Evolutionary conservation across 1,140 invertebrate genomes (phyloP).

Genomic region (Pristionchus pacificus): DNA sequence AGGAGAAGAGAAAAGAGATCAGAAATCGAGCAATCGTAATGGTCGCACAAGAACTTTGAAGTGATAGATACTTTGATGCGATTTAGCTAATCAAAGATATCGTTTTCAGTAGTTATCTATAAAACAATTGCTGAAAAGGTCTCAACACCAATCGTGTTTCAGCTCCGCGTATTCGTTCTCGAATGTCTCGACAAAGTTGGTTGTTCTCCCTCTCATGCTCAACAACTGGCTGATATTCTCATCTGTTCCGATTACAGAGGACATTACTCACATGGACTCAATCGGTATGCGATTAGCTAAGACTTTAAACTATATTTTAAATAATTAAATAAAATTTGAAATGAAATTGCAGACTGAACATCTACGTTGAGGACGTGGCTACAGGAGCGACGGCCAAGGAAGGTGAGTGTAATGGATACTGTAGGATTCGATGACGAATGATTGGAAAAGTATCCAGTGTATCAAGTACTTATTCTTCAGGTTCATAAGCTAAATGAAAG

Average conservation of each 20-base stretch:
- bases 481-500: too few species aligned
- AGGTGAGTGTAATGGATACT: slow-evolving; percentile 45
- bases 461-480: too few species aligned
- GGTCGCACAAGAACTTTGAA: not conserved
- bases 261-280: slow-evolving; percentile 85
- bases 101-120: too few species aligned
- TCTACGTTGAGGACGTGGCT: slow-evolving; percentile 65
- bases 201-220: slow-evolving; percentile 67
- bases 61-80: not conserved
- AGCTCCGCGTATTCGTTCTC: slow-evolving; percentile 72
- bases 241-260: slow-evolving; percentile 79
- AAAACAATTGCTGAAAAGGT: not conserved
- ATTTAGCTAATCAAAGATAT: too few species aligned
- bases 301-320: not conserved
- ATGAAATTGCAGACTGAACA: slow-evolving; percentile 60
- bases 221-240: slow-evolving; percentile 72
- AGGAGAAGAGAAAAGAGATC: not conserved
- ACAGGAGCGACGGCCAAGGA: slow-evolving; percentile 58
- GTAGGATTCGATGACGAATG: too few species aligned
- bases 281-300: slow-evolving; percentile 62
- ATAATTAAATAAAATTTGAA: not conserved
- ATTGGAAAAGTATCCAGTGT: too few species aligned
- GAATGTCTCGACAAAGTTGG: slow-evolving; percentile 72
- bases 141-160: too few species aligned
- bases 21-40: not conserved